phyloP scores from a whole-genome alignment of 2,113 vertebrate species.

The Leptodactylus fuscus region DNA sequence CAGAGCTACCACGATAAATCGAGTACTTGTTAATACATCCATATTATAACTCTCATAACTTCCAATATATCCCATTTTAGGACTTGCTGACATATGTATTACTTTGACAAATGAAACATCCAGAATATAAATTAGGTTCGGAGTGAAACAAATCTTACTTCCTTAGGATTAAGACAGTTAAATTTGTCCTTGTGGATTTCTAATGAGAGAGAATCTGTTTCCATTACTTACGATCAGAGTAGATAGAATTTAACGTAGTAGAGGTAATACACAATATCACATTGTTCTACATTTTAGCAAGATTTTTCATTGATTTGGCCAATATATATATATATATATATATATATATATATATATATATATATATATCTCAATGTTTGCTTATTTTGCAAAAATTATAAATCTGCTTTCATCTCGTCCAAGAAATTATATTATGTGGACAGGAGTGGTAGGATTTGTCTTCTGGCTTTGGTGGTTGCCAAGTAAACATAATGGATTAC shows the following conservation, averaged over 20 bases:
- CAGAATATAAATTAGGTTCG: slow-evolving; percentile 12
- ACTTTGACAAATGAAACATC: slow-evolving; percentile 30
- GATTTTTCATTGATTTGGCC: too few species aligned
- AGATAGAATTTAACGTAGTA: background rate
- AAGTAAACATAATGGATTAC: slow-evolving; percentile 52
- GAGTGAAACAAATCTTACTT: background rate
- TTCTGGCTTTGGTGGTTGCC: slow-evolving; percentile 25
- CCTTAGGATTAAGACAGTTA: too few species aligned
- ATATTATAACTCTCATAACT: background rate
- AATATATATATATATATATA: too few species aligned
- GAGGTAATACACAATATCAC: too few species aligned
- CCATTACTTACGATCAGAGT: background rate
- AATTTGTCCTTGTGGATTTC: background rate
- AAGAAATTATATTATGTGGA: slow-evolving; percentile 24
- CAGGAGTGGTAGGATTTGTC: slow-evolving; percentile 12
- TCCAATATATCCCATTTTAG: slow-evolving; percentile 14
- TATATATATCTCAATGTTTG: too few species aligned
- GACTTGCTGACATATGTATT: background rate
- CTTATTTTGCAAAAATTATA: too few species aligned
- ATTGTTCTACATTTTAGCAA: too few species aligned
- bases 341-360: too few species aligned
- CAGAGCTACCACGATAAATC: background rate
- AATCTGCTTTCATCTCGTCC: slow-evolving; percentile 35
- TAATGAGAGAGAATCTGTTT: slow-evolving; percentile 7
- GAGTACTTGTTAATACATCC: too few species aligned